A percentile compares a stretch with the other conserved stretches of the same genome.
Conservation (phyloP, 37 sponge, comb jelly and placozoan species). For the Ephydatia muelleri region DNA sequence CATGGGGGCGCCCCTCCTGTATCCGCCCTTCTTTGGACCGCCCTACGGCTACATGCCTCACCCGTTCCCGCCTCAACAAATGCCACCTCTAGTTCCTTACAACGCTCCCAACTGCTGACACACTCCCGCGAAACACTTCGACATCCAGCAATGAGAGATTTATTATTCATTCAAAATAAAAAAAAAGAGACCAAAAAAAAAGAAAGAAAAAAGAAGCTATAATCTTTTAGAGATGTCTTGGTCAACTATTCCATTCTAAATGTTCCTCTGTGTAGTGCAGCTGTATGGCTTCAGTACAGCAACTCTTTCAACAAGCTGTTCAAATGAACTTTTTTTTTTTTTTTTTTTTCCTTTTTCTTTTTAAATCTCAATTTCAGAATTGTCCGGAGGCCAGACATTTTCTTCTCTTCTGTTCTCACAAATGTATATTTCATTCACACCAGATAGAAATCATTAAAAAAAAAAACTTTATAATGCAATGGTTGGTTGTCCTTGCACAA, state of each 20-base stretch:
- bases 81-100: constrained; percentile 52
- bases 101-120: constrained; percentile 40
- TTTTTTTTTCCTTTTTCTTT: not conserved
- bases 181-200: not conserved
- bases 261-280: not conserved
- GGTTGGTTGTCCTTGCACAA: not conserved
- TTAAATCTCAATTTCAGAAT: not conserved
- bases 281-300: not conserved
- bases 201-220: not conserved
- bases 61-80: constrained; percentile 14
- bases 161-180: not conserved
- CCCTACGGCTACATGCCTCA: constrained; percentile 23
- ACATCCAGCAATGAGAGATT: not conserved
- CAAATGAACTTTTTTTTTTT: not conserved
- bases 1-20: constrained; percentile 29
- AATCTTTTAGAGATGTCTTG: not conserved
- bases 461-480: too few species aligned
- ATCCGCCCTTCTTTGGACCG: constrained; percentile 31
- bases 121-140: not conserved
- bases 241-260: not conserved
- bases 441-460: not conserved
- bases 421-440: constrained; percentile 7
- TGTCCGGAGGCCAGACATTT: constrained; percentile 14
- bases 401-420: not conserved
- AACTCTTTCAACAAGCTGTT: not conserved